phyloP scores from a whole-genome alignment of 1,140 invertebrate species.

The Tachypleus tridentatus region DNA sequence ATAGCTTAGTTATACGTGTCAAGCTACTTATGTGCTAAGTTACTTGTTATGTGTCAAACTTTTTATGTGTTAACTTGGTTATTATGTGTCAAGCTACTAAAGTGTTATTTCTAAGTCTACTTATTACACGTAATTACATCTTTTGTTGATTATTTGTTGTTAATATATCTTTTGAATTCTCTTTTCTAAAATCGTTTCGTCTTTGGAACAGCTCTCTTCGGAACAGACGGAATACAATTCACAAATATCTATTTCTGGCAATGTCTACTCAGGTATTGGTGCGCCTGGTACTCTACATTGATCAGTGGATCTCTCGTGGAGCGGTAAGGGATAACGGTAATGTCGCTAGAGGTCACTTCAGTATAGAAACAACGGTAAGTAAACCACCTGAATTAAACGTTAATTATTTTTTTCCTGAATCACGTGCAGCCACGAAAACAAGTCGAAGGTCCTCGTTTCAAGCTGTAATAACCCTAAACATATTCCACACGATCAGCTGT shows the following conservation, averaged over 20 bases:
- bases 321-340: slow-evolving; percentile 13
- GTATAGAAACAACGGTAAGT: slow-evolving; percentile 67
- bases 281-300: slow-evolving; percentile 70
- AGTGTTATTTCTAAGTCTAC: no score
- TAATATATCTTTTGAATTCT: no score
- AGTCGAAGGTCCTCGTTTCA: not conserved
- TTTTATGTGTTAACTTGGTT: no score
- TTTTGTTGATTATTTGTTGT: no score
- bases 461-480: not conserved
- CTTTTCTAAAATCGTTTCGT: no score
- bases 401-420: not conserved
- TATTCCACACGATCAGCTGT: not conserved
- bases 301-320: slow-evolving; percentile 50
- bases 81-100: no score
- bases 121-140: no score
- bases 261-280: slow-evolving; percentile 73
- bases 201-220: no score
- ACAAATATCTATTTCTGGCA: slow-evolving; percentile 32
- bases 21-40: no score
- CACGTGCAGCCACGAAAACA: not conserved
- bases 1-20: no score
- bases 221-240: no score
- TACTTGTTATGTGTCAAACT: no score
- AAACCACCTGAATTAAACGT: not conserved
- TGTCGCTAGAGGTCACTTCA: slow-evolving; percentile 27